Percentiles rank a stretch among this genome's conserved stretches.
These are phyloP conservation scores for Heterocephalus glaber DNA, from an alignment of 2,113 vertebrate genomes.

Conservation along the genomic window DNA sequence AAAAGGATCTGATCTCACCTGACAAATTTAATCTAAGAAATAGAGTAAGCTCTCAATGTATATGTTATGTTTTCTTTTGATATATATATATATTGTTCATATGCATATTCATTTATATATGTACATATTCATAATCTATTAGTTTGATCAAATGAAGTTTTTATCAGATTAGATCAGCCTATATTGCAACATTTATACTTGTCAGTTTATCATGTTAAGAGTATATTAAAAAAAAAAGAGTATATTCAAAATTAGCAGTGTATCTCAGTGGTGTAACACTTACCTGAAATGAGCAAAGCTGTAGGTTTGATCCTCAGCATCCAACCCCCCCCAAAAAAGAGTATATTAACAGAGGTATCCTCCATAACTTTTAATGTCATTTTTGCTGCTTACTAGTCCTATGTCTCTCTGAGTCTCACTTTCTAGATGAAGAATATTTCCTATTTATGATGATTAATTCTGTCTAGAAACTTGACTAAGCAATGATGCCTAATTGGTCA, in stretches of 20 bases:
- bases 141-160: not conserved
- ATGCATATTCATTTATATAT: not conserved
- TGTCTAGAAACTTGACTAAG: not conserved
- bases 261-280: not conserved
- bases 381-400: not conserved
- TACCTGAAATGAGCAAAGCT: not conserved
- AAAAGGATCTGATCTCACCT: constrained; percentile 20
- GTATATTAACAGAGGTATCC: not conserved
- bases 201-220: not conserved
- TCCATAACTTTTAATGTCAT: not conserved
- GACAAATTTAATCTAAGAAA: constrained; percentile 42
- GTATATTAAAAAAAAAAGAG: not conserved
- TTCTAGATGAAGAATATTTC: constrained; percentile 36
- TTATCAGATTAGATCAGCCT: not conserved
- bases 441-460: not conserved
- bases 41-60: not conserved
- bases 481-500: not conserved
- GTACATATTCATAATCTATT: not conserved
- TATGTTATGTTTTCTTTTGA: not conserved
- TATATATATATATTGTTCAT: not conserved
- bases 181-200: not conserved
- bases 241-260: not conserved
- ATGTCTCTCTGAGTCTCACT: not conserved
- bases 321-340: not conserved
- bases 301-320: not conserved